A percentile compares a stretch with the other conserved stretches of the same genome.
These are phyloP conservation scores for Poeciliopsis turrubarensis DNA, from an alignment of 2,113 vertebrate genomes.

Conservation along the genomic window DNA sequence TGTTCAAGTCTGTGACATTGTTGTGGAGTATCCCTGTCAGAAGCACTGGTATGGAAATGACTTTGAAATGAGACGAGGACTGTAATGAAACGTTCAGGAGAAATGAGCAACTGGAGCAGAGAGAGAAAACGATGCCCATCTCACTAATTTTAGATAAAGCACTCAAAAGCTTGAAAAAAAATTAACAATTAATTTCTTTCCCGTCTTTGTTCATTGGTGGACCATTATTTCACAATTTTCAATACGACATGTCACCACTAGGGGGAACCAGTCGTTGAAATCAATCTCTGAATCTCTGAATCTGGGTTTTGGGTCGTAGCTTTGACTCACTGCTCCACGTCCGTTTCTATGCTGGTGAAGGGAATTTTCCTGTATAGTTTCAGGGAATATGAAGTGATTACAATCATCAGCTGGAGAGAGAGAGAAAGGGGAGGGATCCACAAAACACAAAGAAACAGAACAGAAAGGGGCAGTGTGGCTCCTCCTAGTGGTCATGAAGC, in stretches of 20 bases:
- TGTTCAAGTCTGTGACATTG: slow-evolving; percentile 63
- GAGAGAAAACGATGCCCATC: slow-evolving; percentile 14
- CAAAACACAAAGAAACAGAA: not conserved
- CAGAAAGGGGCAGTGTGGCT: slow-evolving; percentile 17
- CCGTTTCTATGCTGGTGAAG: slow-evolving; percentile 24
- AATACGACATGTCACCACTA: not conserved
- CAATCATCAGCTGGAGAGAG: slow-evolving; percentile 37
- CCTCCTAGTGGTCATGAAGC: slow-evolving; percentile 13
- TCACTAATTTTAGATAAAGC: not conserved
- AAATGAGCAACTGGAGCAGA: slow-evolving; percentile 7
- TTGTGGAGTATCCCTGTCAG: slow-evolving; percentile 31
- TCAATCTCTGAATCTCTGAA: not conserved
- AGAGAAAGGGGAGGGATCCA: not conserved
- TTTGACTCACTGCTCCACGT: slow-evolving; percentile 22
- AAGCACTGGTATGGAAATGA: not conserved
- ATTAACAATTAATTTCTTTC: too few relatives aligned
- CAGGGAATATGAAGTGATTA: not conserved
- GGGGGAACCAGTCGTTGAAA: not conserved
- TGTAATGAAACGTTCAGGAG: not conserved
- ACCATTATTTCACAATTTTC: not conserved
- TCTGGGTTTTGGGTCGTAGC: not conserved
- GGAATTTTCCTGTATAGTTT: not conserved
- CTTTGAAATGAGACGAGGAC: not conserved
- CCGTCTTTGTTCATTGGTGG: too few relatives aligned
- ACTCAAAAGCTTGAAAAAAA: too few relatives aligned